Evolutionary conservation across 2,113 vertebrate genomes (phyloP), one percentile per base, ranked within the genome.

Genomic region (Sarotherodon lohbergeri): DNA sequence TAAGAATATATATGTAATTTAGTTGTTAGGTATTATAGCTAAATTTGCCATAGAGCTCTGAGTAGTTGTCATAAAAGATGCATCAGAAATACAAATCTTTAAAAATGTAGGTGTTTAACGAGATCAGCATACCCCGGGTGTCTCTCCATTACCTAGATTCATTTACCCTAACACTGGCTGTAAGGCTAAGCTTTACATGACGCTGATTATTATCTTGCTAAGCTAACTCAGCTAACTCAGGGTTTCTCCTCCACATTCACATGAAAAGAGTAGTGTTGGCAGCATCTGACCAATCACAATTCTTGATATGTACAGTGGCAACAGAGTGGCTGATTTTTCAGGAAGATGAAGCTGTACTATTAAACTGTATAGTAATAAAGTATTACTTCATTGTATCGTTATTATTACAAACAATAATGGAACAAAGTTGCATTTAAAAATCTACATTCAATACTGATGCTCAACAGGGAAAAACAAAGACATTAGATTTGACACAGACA

Each of bases 211-310:
- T n/a, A 66, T 36, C 61, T 39, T 36, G 4, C 61, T n/a, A 39
- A 36, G 29, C 16, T 63, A 63, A 19, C 59, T 63, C 59, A 22
- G 34, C 34, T 39, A 68, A 68, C 34, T 39, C 61, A 39, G 39
- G 34, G 61, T 39, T 68, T 68, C 19, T 39, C 34, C 19, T 22
- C 19, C 0, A 68, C 3, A 0, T 8, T 39, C 0, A 1, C 61
- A 22, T 39, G 34, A 39, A 39, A 39, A 39, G 61, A 13, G 61
- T 22, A 39, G 19, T 39, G 19, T n/a, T 66, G 61, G 34, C 19
- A 66, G 19, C 61, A 2, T 66, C 61, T 66, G 61, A 66, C 61
- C 61, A 66, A 13, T n/a, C 34, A 66, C 61, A 63, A 66, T 19
- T 66, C 5, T 66, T 39, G 1, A 39, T 39, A 66, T 39, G 61